These are phyloP conservation scores for Schlechtendalia chinensis DNA, from an alignment of 1,140 invertebrate genomes.

Conservation along the genomic window DNA sequence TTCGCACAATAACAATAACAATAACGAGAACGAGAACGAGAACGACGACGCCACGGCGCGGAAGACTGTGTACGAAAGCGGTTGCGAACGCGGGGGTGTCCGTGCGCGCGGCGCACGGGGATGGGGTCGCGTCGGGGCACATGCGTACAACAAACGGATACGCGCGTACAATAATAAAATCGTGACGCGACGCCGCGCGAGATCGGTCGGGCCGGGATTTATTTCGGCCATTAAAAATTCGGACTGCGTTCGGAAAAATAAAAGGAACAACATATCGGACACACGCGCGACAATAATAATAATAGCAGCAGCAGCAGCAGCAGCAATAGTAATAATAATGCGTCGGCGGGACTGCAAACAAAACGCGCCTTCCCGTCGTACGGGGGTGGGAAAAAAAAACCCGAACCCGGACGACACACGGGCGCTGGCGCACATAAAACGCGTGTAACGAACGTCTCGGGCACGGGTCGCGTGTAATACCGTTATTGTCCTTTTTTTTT, in stretches of 20 bases:
- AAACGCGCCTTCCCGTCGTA: no score
- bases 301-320: no score
- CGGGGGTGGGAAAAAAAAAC: background rate
- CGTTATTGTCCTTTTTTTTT: conserved; percentile 48
- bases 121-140: no score
- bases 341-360: background rate
- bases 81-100: background rate
- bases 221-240: conserved; percentile 45
- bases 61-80: background rate
- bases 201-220: conserved; percentile 46
- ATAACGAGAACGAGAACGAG: background rate
- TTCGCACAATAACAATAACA: conserved; percentile 13
- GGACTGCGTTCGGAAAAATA: conserved; percentile 36
- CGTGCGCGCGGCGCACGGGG: no score
- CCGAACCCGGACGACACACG: background rate
- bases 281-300: no score
- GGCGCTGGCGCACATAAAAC: background rate
- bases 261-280: background rate
- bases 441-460: background rate
- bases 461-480: conserved; percentile 28
- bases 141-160: no score
- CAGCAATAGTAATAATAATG: background rate
- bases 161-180: no score
- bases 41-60: background rate
- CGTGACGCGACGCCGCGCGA: background rate